Evolutionary conservation across 2,797 vertebrate genomes (phyloP), one percentile per base, ranked within the genome.

Genomic region (Intellagama lesueurii): DNA sequence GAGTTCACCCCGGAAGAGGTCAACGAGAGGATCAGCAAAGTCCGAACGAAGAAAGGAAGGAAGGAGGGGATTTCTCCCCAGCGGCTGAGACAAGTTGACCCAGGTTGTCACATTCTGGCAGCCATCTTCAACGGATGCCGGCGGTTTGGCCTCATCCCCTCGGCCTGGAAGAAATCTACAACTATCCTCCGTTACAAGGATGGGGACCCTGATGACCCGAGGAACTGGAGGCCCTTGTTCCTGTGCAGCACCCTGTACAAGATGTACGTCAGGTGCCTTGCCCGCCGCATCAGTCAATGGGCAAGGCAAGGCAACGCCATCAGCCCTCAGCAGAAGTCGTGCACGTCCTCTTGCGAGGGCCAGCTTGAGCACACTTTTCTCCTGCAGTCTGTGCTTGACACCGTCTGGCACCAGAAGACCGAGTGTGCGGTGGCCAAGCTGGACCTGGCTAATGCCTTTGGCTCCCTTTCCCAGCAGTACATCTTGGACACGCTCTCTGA

Each of bases 331-430:
- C 79, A 81, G 24, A 73, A 70, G 4, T 26, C 24, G 28, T 32
- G n/a, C 4, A 1, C 3, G 26, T 1, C 77, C 30, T 17, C 24
- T 19, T 11, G 0, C 5, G 11, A 26, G 1, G 17, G 49, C 40
- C 4, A 4, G 4, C 0, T 3, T 4, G 30, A 79, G 28, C 64
- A 32, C 1, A 5, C 2, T 32, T 83, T 88, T 28, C 28, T 76
- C 26, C 11, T 76, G 28, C 87, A 76, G 28, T 14, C 70, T 0
- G 28, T 17, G 9, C 3, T 75, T 1, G 12, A 47, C 5, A 1
- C 0, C 0, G 79, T 4, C 28, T 16, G 70, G 49, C 5, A 2
- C 0, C 0, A 3, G 1, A 1, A 17, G 11, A 4, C 2, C 0
- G 80, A 88, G 22, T 32, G 72, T 5, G 87, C 70, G 7, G 8